Evolutionary conservation across 2,888 invertebrate species (phyloP), one percentile per base, ranked within the genome.

Genomic region (Ectobius pallidus): DNA sequence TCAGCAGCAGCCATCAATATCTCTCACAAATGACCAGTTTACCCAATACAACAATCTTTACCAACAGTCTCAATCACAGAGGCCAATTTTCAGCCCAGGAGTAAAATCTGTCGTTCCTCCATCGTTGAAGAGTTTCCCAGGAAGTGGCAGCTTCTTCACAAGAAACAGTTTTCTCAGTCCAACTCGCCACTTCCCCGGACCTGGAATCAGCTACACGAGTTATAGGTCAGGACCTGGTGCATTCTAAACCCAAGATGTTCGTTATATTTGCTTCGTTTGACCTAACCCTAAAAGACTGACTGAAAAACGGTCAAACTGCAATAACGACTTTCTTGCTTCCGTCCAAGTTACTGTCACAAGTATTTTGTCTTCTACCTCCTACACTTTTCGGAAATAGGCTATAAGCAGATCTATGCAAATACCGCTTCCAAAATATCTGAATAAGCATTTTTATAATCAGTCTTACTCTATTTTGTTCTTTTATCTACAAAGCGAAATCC

Each of bases 11-110:
- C 65, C 46, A 2, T 16, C 42, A 2, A 27, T 65, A 11, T 65
- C 65, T 44, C 7, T 65, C 3, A 65, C 65, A n/a, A 44, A 65
- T 27, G 65, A 65, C 1, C 52, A 44, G 71, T 76, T 46, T 32
- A 69, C 49, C 42, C 69, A 18, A 3, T 69, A 75, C 81, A 39
- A 78, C 79, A 14, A 73, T 73, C 62, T 58, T 52, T 30, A 46
- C 11, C 70, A 68, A 75, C 68, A 83, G 84, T 9, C 79, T 82
- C 11, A 75, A 82, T 32, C 77, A 52, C 77, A 76, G 82, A 7
- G 85, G 84, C 77, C 62, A 16, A 7, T 65, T 9, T 71, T 84
- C 83, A 73, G 79, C 81, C 9, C 80, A 80, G 16, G 77, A 82
- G 72, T 79, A 61, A 75, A 76, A 80, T 55, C 78, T 81, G 70